Evolutionary conservation across 2,888 invertebrate genomes (phyloP).

Genomic region (Artemia sp.): DNA sequence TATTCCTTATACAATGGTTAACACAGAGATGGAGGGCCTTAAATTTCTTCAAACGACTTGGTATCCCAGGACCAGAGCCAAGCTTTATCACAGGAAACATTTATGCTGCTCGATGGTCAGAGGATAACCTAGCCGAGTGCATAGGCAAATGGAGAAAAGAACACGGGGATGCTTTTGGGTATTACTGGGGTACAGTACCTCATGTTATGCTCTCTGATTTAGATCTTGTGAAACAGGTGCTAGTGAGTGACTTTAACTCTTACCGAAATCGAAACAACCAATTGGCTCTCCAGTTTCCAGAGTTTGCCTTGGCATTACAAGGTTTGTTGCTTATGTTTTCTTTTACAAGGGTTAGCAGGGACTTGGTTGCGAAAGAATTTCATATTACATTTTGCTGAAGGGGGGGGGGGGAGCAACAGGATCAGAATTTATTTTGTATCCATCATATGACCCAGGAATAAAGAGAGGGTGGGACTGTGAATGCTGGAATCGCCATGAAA

Average conservation of each 20-base stretch:
- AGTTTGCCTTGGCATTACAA: not conserved
- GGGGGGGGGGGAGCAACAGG: too few species aligned
- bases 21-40: slow-evolving; percentile 7
- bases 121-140: slow-evolving; percentile 23
- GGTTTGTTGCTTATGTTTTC: not conserved
- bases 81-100: slow-evolving; percentile 22
- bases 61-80: slow-evolving; percentile 24
- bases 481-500: too few species aligned
- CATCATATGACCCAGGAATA: too few species aligned
- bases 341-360: too few species aligned
- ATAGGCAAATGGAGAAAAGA: slow-evolving; percentile 26
- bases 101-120: slow-evolving; percentile 28
- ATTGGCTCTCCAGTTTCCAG: not conserved
- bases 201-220: slow-evolving; percentile 26
- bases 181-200: slow-evolving; percentile 26
- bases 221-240: slow-evolving; percentile 28
- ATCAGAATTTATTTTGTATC: too few species aligned
- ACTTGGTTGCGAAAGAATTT: too few species aligned
- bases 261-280: slow-evolving; percentile 26
- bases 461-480: too few species aligned
- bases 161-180: slow-evolving; percentile 27
- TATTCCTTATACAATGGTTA: slow-evolving; percentile 12
- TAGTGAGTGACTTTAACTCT: slow-evolving; percentile 29
- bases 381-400: too few species aligned
- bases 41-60: slow-evolving; percentile 19